Percentiles rank a stretch among this genome's conserved stretches.
Conservation (phyloP, 1,140 invertebrate genomes). For the Macrotrachela quadricornifera region DNA sequence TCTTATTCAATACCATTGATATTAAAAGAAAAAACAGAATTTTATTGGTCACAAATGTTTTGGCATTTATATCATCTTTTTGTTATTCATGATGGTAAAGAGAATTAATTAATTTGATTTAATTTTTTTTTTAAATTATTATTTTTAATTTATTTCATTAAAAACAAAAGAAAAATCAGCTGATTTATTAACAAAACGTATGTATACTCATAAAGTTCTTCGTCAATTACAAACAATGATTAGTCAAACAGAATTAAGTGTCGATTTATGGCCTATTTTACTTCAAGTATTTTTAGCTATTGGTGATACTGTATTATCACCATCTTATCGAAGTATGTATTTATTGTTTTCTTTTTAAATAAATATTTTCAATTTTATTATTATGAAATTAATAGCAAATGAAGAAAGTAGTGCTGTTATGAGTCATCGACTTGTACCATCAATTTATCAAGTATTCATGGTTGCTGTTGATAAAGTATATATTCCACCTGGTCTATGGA, state of each 20-base stretch:
- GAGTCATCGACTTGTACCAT: constrained; percentile 71
- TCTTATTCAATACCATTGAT: too few relatives aligned
- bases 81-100: constrained; percentile 57
- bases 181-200: constrained; percentile 37
- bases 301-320: constrained; percentile 67
- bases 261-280: constrained; percentile 70
- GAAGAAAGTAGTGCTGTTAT: constrained; percentile 82
- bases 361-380: constrained; percentile 4
- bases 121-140: too few relatives aligned
- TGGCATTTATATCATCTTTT: constrained; percentile 82
- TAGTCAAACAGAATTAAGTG: constrained; percentile 34
- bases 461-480: constrained; percentile 63
- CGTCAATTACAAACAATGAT: constrained; percentile 47
- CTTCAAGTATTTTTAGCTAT: constrained; percentile 72
- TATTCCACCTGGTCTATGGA: constrained; percentile 84
- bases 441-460: constrained; percentile 82
- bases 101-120: too few relatives aligned
- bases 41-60: constrained; percentile 71
- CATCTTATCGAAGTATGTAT: constrained; percentile 57
- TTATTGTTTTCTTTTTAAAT: constrained; percentile 34
- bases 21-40: constrained; percentile 61
- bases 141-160: too few relatives aligned
- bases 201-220: constrained; percentile 63
- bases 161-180: too few relatives aligned
- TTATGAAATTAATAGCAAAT: constrained; percentile 12